Conservation (phyloP, 2,888 invertebrate species). For the Metopia argyrocephala region DNA sequence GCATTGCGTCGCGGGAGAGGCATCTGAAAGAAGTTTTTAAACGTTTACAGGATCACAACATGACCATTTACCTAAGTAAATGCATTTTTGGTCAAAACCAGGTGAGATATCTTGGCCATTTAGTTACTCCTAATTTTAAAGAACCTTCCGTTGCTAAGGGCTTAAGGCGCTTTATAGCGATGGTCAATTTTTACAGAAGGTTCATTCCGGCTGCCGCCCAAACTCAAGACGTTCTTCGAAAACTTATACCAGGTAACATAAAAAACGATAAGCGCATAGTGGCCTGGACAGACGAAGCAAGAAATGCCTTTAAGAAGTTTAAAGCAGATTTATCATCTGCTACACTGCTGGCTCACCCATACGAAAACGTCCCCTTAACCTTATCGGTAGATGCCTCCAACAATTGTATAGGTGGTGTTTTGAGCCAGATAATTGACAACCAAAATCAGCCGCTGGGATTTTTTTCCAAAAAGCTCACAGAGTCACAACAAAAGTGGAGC, state of each 20-base stretch:
- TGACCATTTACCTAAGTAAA: slow-evolving; percentile 45
- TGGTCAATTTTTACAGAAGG: slow-evolving; percentile 65
- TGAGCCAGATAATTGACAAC: no score
- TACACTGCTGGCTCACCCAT: slow-evolving; percentile 1
- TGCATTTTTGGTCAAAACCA: slow-evolving; percentile 47
- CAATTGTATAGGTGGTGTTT: no score
- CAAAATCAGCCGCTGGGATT: no score
- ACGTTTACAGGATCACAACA: slow-evolving; percentile 43
- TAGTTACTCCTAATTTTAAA: slow-evolving; percentile 39
- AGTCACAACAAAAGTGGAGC: no score
- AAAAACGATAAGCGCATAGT: not conserved
- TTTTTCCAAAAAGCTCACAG: no score
- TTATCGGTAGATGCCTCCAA: no score
- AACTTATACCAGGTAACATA: no score
- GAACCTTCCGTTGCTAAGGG: slow-evolving; percentile 38
- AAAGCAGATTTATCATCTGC: not conserved
- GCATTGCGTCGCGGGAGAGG: slow-evolving; percentile 65
- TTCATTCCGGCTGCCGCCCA: slow-evolving; percentile 36
- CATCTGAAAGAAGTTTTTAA: slow-evolving; percentile 65
- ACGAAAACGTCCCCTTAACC: no score
- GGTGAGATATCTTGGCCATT: slow-evolving; percentile 50
- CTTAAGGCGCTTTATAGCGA: slow-evolving; percentile 64
- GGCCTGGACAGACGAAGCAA: not conserved
- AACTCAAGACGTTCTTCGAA: no score
- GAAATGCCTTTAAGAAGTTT: not conserved